These are phyloP conservation scores for Drosophila helvetica DNA, from an alignment of 2,888 invertebrate genomes.

Conservation along the genomic window DNA sequence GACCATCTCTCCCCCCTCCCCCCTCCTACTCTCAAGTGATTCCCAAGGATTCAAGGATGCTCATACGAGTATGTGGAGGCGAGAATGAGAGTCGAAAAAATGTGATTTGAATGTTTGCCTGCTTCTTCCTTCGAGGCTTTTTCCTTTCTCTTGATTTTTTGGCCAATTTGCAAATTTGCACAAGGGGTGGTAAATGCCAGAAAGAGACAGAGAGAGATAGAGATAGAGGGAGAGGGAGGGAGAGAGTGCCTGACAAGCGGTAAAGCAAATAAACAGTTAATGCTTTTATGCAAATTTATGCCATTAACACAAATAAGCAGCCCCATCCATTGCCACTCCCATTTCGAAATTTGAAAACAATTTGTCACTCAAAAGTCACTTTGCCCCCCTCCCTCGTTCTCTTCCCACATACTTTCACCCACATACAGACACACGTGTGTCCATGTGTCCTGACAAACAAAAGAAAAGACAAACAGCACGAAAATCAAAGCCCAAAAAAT, in stretches of 20 bases:
- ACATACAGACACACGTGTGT: constrained; percentile 29
- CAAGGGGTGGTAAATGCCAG: constrained; percentile 42
- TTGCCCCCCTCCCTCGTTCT: constrained; percentile 40
- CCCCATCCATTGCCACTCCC: constrained; percentile 5
- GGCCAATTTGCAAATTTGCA: constrained; percentile 78
- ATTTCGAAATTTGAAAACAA: constrained; percentile 79
- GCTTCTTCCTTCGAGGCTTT: constrained; percentile 38
- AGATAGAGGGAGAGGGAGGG: constrained; percentile 21
- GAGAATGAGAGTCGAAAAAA: constrained; percentile 47
- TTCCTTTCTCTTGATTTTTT: constrained; percentile 60
- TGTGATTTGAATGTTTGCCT: constrained; percentile 69
- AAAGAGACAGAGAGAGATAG: neutral
- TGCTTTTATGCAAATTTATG: constrained; percentile 81
- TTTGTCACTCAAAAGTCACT: constrained; percentile 81
- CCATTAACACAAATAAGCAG: constrained; percentile 79
- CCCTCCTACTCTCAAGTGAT: constrained; percentile 16
- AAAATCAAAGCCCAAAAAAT: constrained; percentile 69
- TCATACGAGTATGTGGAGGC: constrained; percentile 9
- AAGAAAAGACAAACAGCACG: constrained; percentile 27
- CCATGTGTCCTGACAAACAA: constrained; percentile 21
- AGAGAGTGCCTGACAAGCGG: constrained; percentile 50
- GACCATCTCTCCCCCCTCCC: neutral
- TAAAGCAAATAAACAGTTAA: constrained; percentile 80
- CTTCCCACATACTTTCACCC: too few relatives aligned
- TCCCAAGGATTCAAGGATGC: constrained; percentile 30